A percentile compares a stretch with the other conserved stretches of the same genome.
Evolutionary conservation across 2,888 invertebrate species (phyloP).

Genomic region (Meloe dianella): DNA sequence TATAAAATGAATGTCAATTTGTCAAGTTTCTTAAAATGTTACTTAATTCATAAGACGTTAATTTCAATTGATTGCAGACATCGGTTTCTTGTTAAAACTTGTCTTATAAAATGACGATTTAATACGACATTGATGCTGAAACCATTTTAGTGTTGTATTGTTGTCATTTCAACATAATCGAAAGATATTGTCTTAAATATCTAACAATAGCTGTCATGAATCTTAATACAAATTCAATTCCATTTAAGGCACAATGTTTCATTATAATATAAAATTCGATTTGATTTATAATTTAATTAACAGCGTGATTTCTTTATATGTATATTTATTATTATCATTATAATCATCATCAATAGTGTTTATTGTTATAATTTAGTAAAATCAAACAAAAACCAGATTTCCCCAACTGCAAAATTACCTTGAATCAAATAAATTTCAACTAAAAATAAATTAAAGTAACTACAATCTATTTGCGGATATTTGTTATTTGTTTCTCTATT

Average conservation of each 20-base stretch:
- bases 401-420: too few relatives aligned
- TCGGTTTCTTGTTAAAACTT: slow-evolving; percentile 6
- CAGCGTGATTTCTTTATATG: neutral
- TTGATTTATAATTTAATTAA: neutral
- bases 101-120: slow-evolving; percentile 5
- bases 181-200: slow-evolving; percentile 4
- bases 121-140: neutral
- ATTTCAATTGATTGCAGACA: slow-evolving; percentile 5
- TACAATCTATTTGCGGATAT: too few relatives aligned
- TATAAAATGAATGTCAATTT: neutral
- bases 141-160: neutral
- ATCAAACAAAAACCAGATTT: too few relatives aligned
- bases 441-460: too few relatives aligned
- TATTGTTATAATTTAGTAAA: too few relatives aligned
- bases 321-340: too few relatives aligned
- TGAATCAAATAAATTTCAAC: too few relatives aligned
- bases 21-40: neutral
- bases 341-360: neutral
- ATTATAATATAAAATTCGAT: neutral
- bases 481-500: too few relatives aligned
- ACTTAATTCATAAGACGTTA: neutral
- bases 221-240: neutral
- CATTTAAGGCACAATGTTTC: neutral
- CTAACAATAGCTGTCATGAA: neutral
- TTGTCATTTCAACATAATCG: neutral